Conservation (phyloP, 1,140 invertebrate species). For the Papilio machaon region DNA sequence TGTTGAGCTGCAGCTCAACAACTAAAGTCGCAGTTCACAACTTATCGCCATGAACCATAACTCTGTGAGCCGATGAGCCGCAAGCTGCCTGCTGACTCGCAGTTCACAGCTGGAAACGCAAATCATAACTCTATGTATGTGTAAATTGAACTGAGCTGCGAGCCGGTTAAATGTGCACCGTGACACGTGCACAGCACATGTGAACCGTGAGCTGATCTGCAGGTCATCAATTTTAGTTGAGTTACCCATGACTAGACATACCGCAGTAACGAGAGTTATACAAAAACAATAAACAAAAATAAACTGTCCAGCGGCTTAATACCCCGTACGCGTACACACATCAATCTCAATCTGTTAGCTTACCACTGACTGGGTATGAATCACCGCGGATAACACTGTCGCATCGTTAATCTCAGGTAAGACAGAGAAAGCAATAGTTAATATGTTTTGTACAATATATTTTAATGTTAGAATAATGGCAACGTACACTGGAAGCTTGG, state of each 20-base stretch:
- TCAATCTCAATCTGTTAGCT: slow-evolving; percentile 61
- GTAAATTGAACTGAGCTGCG: too few species aligned
- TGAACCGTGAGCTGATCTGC: too few species aligned
- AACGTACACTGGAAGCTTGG: background rate
- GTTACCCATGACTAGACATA: too few species aligned
- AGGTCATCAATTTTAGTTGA: too few species aligned
- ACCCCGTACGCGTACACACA: slow-evolving; percentile 39
- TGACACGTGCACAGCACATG: too few species aligned
- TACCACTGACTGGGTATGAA: slow-evolving; percentile 48
- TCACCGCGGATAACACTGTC: slow-evolving; percentile 37
- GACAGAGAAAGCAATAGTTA: slow-evolving; percentile 17
- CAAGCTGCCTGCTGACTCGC: too few species aligned
- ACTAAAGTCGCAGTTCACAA: background rate
- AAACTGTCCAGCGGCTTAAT: slow-evolving; percentile 30
- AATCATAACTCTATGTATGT: too few species aligned
- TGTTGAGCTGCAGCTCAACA: too few species aligned
- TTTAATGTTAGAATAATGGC: slow-evolving; percentile 9
- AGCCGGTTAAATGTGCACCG: too few species aligned
- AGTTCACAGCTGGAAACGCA: too few species aligned
- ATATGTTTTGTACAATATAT: background rate
- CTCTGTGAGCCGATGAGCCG: too few species aligned
- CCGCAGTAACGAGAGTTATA: slow-evolving; percentile 5
- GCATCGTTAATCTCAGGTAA: background rate
- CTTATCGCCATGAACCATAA: background rate
- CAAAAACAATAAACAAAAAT: slow-evolving; percentile 27